phyloP scores from a whole-genome alignment of 2,113 vertebrate species.

The Brachirus orientalis region DNA sequence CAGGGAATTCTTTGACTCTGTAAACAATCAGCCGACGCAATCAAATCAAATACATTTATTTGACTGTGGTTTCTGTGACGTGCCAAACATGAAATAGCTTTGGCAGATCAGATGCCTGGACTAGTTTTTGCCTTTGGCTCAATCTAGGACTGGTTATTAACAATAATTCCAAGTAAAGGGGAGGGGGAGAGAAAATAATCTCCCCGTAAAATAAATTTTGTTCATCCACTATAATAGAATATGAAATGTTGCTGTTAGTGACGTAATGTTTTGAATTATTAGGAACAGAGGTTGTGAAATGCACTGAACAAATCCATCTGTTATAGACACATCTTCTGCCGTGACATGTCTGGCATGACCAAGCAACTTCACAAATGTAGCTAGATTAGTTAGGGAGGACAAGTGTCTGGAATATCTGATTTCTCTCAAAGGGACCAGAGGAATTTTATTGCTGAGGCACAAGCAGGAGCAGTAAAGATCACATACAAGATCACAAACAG shows the following conservation, averaged over 20 bases:
- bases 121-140: constrained; percentile 27
- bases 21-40: constrained; percentile 72
- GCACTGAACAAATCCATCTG: constrained; percentile 41
- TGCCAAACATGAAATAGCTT: constrained; percentile 74
- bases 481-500: constrained; percentile 13
- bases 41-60: constrained; percentile 65
- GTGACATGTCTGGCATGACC: constrained; percentile 38
- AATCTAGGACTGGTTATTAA: constrained; percentile 38
- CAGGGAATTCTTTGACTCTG: constrained; percentile 63
- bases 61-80: constrained; percentile 65
- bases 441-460: constrained; percentile 43
- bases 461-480: constrained; percentile 29
- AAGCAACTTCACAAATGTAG: constrained; percentile 32
- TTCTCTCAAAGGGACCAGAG: constrained; percentile 26
- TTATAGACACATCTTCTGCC: constrained; percentile 31
- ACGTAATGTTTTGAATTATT: constrained; percentile 23
- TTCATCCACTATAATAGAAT: constrained; percentile 25
- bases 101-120: constrained; percentile 55
- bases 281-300: constrained; percentile 54
- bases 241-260: constrained; percentile 28
- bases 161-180: constrained; percentile 10
- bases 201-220: constrained; percentile 27
- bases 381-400: constrained; percentile 63
- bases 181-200: constrained; percentile 31
- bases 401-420: constrained; percentile 57